phyloP scores from a whole-genome alignment of 2,797 vertebrate species.

The Tarsius wallacei region DNA sequence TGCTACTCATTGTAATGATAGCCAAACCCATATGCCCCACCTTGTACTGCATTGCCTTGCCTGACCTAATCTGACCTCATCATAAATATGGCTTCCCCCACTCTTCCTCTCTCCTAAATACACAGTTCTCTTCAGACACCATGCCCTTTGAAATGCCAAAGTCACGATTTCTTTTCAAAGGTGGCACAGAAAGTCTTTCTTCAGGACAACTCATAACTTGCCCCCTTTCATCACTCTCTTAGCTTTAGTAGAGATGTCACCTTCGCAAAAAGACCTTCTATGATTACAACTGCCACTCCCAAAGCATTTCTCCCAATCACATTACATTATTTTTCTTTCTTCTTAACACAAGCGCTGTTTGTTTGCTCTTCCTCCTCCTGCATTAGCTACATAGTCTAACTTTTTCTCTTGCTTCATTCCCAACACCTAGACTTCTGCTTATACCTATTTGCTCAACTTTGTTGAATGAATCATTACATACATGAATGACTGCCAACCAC shows the following conservation, averaged over 20 bases:
- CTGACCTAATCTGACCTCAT: neutral
- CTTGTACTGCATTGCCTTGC: neutral
- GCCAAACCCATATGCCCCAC: neutral
- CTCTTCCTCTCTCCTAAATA: neutral
- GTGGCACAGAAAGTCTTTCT: neutral
- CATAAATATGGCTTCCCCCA: neutral
- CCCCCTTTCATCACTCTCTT: neutral
- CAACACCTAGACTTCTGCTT: neutral
- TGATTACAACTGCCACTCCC: neutral
- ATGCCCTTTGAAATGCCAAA: neutral
- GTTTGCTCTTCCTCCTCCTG: neutral
- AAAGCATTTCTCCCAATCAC: neutral
- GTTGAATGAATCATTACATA: neutral
- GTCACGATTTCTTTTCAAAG: neutral
- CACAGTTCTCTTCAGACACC: neutral
- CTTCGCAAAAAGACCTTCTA: neutral
- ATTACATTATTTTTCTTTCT: slow-evolving; percentile 2
- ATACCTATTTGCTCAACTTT: neutral
- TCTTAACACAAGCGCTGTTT: neutral
- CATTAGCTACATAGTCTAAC: neutral
- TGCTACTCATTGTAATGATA: neutral
- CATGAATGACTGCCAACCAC: neutral
- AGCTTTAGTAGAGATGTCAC: neutral
- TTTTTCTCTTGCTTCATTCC: neutral
- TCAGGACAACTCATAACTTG: neutral